These are phyloP conservation scores for Drosophila kanapiae DNA, from an alignment of 1,140 invertebrate genomes.

Conservation along the genomic window DNA sequence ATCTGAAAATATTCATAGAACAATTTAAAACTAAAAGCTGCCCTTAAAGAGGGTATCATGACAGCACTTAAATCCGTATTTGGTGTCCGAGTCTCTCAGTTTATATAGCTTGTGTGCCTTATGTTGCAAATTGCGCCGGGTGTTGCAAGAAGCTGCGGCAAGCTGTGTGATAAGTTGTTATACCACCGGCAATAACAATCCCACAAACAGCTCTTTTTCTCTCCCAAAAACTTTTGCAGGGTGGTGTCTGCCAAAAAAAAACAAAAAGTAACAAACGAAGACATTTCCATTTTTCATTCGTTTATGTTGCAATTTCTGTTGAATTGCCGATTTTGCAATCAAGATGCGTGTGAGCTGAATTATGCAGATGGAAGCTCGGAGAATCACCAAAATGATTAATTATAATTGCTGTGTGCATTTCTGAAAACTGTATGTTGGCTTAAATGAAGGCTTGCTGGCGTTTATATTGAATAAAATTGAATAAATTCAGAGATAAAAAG, in stretches of 20 bases:
- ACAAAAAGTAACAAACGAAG: constrained; percentile 17
- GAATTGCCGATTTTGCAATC: constrained; percentile 45
- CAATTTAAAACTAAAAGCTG: background rate
- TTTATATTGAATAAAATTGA: constrained; percentile 1
- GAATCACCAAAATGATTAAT: constrained; percentile 19
- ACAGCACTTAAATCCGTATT: constrained; percentile 13
- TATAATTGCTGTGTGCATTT: constrained; percentile 11
- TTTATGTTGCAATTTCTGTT: constrained; percentile 35
- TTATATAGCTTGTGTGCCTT: constrained; percentile 8
- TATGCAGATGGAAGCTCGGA: constrained; percentile 17
- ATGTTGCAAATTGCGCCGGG: constrained; percentile 44
- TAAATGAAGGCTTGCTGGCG: background rate
- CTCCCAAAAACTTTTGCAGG: constrained; percentile 3
- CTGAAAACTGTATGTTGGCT: background rate
- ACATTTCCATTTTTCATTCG: constrained; percentile 47
- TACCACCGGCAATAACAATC: constrained; percentile 39
- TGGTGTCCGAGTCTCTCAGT: background rate
- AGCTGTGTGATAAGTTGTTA: constrained; percentile 49
- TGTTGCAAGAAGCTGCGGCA: constrained; percentile 53
- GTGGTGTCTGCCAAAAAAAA: constrained; percentile 15
- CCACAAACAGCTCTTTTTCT: constrained; percentile 30
- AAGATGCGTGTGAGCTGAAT: constrained; percentile 38
- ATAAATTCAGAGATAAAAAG: background rate
- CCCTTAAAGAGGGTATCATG: background rate
- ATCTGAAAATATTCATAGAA: too few relatives aligned